These are phyloP conservation scores for Nasalis larvatus DNA, from an alignment of 2,113 vertebrate species.

Conservation along the genomic window DNA sequence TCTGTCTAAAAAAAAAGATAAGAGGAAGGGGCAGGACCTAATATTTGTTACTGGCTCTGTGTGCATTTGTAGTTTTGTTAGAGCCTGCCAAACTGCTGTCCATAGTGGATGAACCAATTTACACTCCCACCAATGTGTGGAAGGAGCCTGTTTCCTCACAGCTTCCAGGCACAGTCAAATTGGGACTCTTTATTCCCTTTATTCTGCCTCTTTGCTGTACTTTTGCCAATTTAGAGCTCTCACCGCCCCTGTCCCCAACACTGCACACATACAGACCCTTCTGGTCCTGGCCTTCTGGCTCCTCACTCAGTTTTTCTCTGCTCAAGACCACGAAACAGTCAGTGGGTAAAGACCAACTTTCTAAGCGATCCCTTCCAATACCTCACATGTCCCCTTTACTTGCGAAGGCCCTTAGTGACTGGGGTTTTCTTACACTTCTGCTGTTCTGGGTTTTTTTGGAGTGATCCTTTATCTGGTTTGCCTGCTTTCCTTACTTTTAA, in stretches of 20 bases:
- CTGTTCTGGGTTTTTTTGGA: background rate
- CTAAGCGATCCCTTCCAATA: background rate
- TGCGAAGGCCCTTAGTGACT: background rate
- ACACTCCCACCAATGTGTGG: background rate
- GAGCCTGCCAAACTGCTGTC: background rate
- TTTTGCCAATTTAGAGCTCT: background rate
- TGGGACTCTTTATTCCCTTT: background rate
- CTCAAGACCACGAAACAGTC: background rate
- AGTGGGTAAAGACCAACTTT: background rate
- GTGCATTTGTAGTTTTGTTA: background rate
- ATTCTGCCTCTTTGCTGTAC: background rate
- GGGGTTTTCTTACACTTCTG: background rate
- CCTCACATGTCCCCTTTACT: background rate
- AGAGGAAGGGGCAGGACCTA: background rate
- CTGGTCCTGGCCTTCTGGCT: background rate
- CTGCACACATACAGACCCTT: background rate
- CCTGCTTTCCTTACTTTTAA: background rate
- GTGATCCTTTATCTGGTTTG: background rate
- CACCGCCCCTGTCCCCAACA: too few relatives aligned
- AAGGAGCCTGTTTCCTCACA: background rate
- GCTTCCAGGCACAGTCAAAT: background rate
- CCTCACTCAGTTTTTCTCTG: background rate
- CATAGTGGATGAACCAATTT: background rate
- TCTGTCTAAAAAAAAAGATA: background rate
- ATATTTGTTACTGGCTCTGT: background rate